These are phyloP conservation scores for Dinomys branickii DNA, from an alignment of 2,113 vertebrate genomes.

Conservation along the genomic window DNA sequence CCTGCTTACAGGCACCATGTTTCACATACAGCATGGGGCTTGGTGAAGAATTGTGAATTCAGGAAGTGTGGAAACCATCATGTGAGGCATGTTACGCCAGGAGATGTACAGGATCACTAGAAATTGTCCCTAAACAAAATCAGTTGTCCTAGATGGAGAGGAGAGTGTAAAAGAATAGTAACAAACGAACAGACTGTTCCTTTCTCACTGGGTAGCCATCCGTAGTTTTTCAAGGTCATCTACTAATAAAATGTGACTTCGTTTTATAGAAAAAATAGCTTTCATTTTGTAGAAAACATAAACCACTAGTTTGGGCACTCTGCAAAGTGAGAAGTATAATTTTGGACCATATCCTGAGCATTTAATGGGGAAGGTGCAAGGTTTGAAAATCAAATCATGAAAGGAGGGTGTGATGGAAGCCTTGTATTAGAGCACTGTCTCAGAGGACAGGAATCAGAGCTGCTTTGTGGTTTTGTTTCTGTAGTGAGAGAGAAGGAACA, in stretches of 20 bases:
- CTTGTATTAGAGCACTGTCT: background rate
- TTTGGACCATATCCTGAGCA: background rate
- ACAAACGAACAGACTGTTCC: background rate
- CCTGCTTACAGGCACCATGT: background rate
- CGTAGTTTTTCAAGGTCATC: background rate
- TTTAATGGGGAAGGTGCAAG: background rate
- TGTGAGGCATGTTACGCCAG: background rate
- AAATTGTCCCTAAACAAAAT: background rate
- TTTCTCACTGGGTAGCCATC: background rate
- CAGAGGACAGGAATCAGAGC: background rate
- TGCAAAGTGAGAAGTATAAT: background rate
- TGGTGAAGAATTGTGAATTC: background rate
- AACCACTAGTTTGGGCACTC: background rate
- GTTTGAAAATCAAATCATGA: background rate
- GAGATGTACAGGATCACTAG: background rate
- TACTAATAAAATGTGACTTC: background rate
- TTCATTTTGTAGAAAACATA: constrained; percentile 39
- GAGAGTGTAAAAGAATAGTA: background rate
- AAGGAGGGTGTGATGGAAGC: background rate
- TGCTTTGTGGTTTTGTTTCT: background rate
- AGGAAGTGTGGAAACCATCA: constrained; percentile 11
- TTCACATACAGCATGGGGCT: background rate
- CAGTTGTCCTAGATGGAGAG: background rate
- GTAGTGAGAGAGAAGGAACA: background rate
- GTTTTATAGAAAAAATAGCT: constrained; percentile 2